These are phyloP conservation scores for Anoplopoma fimbria DNA, from an alignment of 2,113 vertebrate species.

Conservation along the genomic window DNA sequence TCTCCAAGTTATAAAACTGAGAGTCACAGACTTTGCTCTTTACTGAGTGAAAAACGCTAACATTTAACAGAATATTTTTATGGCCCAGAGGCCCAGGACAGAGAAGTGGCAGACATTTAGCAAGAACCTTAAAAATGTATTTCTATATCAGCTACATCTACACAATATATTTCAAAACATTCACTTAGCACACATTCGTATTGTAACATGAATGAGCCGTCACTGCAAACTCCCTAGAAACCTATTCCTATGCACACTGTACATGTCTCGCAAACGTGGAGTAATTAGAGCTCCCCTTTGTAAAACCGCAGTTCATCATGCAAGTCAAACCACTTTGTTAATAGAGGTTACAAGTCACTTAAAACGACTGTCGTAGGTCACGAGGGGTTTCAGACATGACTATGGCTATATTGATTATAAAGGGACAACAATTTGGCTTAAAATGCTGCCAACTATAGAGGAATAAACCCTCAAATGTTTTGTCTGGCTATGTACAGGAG, in stretches of 20 bases:
- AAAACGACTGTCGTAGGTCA: background rate
- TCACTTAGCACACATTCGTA: background rate
- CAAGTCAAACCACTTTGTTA: background rate
- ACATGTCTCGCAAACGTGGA: background rate
- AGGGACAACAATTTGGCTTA: background rate
- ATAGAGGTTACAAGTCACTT: background rate
- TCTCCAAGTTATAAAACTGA: conserved; percentile 32
- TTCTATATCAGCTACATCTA: no score
- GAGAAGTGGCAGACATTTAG: background rate
- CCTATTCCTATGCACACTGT: background rate
- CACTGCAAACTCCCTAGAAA: background rate
- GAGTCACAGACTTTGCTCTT: conserved; percentile 25
- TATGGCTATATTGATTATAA: background rate
- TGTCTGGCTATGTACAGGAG: background rate
- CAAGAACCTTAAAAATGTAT: background rate
- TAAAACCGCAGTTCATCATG: conserved; percentile 6
- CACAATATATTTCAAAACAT: background rate
- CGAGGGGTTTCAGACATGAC: background rate
- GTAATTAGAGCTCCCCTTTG: background rate
- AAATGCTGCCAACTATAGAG: background rate
- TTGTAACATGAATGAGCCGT: background rate
- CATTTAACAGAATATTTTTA: conserved; percentile 56
- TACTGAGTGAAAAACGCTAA: conserved; percentile 75
- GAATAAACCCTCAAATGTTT: background rate
- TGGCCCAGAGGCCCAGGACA: conserved; percentile 21